phyloP scores from a whole-genome alignment of 37 sponge, comb jelly and placozoan species.

The Spongia lamella region DNA sequence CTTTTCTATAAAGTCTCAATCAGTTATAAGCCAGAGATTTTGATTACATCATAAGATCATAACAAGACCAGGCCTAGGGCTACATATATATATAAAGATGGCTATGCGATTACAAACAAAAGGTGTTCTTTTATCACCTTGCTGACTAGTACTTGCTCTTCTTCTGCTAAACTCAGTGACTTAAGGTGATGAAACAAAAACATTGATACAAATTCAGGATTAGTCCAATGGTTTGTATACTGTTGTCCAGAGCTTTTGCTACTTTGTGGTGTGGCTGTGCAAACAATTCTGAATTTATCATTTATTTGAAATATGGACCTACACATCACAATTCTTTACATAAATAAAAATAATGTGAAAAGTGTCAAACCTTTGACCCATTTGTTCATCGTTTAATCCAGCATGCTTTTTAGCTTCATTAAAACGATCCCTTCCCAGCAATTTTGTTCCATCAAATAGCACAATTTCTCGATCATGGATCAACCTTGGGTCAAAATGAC shows the following conservation, averaged over 20 bases:
- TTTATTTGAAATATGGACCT: slow-evolving; percentile 56
- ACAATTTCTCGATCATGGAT: slow-evolving; percentile 68
- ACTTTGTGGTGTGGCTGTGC: slow-evolving; percentile 43
- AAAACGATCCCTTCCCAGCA: slow-evolving; percentile 40
- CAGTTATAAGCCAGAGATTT: not conserved
- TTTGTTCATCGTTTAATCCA: slow-evolving; percentile 36
- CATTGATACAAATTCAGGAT: slow-evolving; percentile 69
- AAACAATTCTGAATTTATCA: slow-evolving; percentile 59
- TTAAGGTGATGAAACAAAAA: slow-evolving; percentile 59
- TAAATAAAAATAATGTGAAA: not conserved
- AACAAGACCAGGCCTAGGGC: slow-evolving; percentile 54
- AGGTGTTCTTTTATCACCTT: slow-evolving; percentile 31
- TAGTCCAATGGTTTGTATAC: slow-evolving; percentile 27
- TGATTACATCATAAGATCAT: too few species aligned
- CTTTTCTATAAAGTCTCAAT: slow-evolving; percentile 9
- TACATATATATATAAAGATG: slow-evolving; percentile 23
- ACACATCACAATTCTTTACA: not conserved
- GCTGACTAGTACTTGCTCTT: slow-evolving; percentile 32
- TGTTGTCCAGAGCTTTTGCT: not conserved
- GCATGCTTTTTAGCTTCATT: slow-evolving; percentile 22
- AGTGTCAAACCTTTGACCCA: slow-evolving; percentile 40
- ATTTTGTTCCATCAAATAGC: slow-evolving; percentile 62
- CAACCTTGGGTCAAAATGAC: slow-evolving; percentile 28
- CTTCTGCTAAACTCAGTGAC: slow-evolving; percentile 33
- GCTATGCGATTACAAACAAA: slow-evolving; percentile 10